A percentile compares a stretch with the other conserved stretches of the same genome.
phyloP scores from a whole-genome alignment of 2,888 invertebrate genomes.

The Habroteleia sp. region DNA sequence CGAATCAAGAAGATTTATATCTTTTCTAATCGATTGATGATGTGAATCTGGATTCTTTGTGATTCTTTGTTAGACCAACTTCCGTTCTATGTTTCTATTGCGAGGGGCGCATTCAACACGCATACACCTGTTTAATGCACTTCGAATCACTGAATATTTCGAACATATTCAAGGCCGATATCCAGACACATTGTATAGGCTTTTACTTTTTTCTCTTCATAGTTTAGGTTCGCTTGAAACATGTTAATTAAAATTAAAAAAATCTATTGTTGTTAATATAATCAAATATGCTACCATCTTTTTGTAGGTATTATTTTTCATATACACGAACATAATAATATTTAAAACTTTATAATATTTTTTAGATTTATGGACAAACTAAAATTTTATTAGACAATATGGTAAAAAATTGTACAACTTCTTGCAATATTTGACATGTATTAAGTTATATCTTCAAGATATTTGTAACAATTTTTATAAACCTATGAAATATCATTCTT shows the following conservation, averaged over 20 bases:
- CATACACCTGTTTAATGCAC: slow-evolving; percentile 54
- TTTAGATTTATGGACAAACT: too few species aligned
- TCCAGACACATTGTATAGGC: slow-evolving; percentile 50
- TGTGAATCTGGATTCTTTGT: slow-evolving; percentile 52
- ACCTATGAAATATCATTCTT: too few species aligned
- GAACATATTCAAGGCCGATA: slow-evolving; percentile 67
- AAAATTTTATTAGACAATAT: too few species aligned
- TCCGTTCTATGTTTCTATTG: slow-evolving; percentile 58
- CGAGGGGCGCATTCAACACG: slow-evolving; percentile 16
- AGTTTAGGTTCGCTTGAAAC: slow-evolving; percentile 5
- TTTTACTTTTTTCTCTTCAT: slow-evolving; percentile 63
- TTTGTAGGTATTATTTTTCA: not conserved
- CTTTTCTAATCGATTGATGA: slow-evolving; percentile 57
- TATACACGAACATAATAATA: too few species aligned
- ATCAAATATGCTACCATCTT: not conserved
- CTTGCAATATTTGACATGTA: too few species aligned
- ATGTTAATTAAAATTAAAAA: slow-evolving; percentile 5
- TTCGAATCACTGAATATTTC: slow-evolving; percentile 65
- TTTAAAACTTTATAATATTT: too few species aligned
- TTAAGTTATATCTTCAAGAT: too few species aligned
- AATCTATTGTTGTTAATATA: not conserved
- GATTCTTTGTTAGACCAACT: slow-evolving; percentile 59
- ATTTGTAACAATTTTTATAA: too few species aligned
- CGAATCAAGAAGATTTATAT: slow-evolving; percentile 48
- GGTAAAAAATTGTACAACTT: too few species aligned